phyloP scores from a whole-genome alignment of 2,113 vertebrate genomes.

The Maccullochella peelii region DNA sequence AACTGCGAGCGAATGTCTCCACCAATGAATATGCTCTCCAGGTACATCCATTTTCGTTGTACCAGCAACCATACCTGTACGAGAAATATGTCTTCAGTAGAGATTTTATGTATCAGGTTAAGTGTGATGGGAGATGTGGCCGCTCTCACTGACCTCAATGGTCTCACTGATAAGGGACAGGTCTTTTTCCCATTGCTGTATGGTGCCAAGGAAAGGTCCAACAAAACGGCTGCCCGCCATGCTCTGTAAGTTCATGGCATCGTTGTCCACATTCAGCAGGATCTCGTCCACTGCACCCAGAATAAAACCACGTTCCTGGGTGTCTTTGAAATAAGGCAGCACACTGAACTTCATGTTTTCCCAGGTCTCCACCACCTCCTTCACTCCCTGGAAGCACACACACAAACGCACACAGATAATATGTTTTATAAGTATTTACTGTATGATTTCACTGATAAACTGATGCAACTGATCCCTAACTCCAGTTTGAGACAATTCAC shows the following conservation, averaged over 20 bases:
- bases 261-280: constrained; percentile 92
- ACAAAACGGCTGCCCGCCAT: constrained; percentile 93
- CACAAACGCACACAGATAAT: not conserved
- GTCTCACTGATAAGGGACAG: constrained; percentile 94
- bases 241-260: constrained; percentile 92
- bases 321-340: constrained; percentile 90
- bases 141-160: constrained; percentile 87
- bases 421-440: not conserved
- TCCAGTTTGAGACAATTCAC: not conserved
- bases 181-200: constrained; percentile 92
- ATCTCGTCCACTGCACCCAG: constrained; percentile 92
- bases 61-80: constrained; percentile 92
- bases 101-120: not conserved
- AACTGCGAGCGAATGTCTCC: constrained; percentile 94
- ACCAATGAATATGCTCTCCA: constrained; percentile 95
- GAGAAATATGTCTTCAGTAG: not conserved
- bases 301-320: constrained; percentile 89
- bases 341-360: constrained; percentile 92
- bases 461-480: not conserved
- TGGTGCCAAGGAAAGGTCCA: constrained; percentile 90
- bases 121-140: not conserved
- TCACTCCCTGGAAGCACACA: constrained; percentile 86
- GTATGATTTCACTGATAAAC: not conserved
- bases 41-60: constrained; percentile 98
- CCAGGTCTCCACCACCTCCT: constrained; percentile 93